These are phyloP conservation scores for Polyommatus icarus DNA, from an alignment of 2,888 invertebrate species.

Conservation along the genomic window DNA sequence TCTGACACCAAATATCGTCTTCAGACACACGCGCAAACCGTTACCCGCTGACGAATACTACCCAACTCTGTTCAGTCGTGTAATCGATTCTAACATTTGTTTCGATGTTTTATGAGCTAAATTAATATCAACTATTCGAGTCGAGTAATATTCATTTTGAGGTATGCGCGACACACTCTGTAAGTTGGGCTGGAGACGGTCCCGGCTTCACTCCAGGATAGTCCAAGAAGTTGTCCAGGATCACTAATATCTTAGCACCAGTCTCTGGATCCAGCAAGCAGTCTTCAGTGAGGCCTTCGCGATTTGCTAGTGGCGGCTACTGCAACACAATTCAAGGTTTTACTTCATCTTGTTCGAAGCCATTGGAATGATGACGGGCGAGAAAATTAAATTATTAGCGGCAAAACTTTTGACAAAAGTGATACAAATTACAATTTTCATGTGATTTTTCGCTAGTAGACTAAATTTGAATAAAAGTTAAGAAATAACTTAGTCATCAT, in stretches of 20 bases:
- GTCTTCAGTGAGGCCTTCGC: conserved; percentile 63
- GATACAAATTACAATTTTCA: no score
- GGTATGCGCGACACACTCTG: conserved; percentile 49
- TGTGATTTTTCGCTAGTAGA: no score
- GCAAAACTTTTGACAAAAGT: not conserved
- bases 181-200: conserved; percentile 45
- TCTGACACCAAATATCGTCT: conserved; percentile 65
- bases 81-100: conserved; percentile 35
- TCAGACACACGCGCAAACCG: conserved; percentile 59
- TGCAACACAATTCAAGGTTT: conserved; percentile 46
- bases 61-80: conserved; percentile 36
- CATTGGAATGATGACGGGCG: conserved; percentile 1
- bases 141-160: conserved; percentile 47
- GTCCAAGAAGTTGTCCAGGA: conserved; percentile 30
- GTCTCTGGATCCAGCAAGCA: conserved; percentile 51
- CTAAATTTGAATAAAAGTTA: no score
- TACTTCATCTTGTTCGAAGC: conserved; percentile 13
- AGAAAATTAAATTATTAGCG: not conserved
- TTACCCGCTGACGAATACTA: conserved; percentile 56
- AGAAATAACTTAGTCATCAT: not conserved
- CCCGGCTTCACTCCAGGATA: conserved; percentile 36
- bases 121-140: conserved; percentile 35
- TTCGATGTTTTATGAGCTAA: conserved; percentile 24
- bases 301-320: conserved; percentile 74
- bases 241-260: conserved; percentile 39